Base-by-base conservation (phyloP, 1,140 invertebrate genomes). In the Colletes latitarsis region DNA sequence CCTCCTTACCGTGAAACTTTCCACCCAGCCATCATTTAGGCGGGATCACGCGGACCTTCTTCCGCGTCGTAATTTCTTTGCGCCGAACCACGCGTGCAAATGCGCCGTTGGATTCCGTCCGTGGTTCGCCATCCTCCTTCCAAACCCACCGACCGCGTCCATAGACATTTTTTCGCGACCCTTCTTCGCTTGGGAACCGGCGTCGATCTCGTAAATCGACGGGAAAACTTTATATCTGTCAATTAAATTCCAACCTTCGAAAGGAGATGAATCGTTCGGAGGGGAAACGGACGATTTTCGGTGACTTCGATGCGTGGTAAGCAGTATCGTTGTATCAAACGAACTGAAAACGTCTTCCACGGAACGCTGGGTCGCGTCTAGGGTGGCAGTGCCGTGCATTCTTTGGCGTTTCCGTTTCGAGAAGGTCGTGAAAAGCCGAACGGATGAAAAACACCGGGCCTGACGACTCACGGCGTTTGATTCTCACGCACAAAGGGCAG, bases 1-100 rank as follows among this genome's bases (percentile, higher is more conserved):
- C 70, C 77, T 72, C 77, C 77, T 79, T 79, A 73, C 77, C 52
- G 77, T 62, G 77, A 79, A 79, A 79, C 77, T 49, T 72, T 66
- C 60, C 77, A 46, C 15, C 69, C 70, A 64, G 43, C 70, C 60
- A 79, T 79, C 77, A 79, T 79, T 79, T 79, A 79, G 77, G 77
- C 49, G 70, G 77, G 60, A 79, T 79, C 77, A 73, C 77, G 39
- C 14, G 69, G n/a, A 57, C 69, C 57, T 21, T 79, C 77, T 79
- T 79, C 77, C 77, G 77, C 77, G 69, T 79, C 77, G 77, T 79
- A 79, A 79, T 79, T 79, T 66, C 68, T 64, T 21, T 21, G 57
- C 12, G 68, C 68, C 67, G 75, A 64, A 64, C 49, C 77, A 43
- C 69, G 77, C 77, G 70, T 79, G 77, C 57, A 79, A 79, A 79